Evolutionary conservation across 2,797 vertebrate genomes (phyloP).

Genomic region (Esox lucius): DNA sequence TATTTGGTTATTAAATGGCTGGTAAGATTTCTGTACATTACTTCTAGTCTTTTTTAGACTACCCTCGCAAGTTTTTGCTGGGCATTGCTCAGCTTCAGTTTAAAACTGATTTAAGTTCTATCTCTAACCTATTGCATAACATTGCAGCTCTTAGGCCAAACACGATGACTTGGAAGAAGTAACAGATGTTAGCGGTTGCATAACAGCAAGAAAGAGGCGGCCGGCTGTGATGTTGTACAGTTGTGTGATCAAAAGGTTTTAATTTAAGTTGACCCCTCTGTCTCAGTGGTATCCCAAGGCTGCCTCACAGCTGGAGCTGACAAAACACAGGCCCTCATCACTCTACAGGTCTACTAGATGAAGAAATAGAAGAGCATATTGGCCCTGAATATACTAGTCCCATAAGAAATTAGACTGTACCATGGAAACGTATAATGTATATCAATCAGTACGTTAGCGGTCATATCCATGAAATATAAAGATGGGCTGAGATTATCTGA

Average conservation of each 20-base stretch:
- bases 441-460: not conserved
- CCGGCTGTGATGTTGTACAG: conserved; percentile 54
- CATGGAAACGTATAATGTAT: not conserved
- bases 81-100: conserved; percentile 32
- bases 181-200: conserved; percentile 74
- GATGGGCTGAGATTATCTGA: not conserved
- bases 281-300: conserved; percentile 43
- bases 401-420: not conserved
- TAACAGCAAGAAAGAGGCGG: conserved; percentile 55
- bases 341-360: conserved; percentile 34
- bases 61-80: conserved; percentile 18
- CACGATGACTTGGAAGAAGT: conserved; percentile 49
- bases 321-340: conserved; percentile 34
- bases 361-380: conserved; percentile 20
- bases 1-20: conserved; percentile 40
- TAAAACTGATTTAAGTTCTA: conserved; percentile 51
- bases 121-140: conserved; percentile 35
- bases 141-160: conserved; percentile 53
- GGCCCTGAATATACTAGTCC: conserved; percentile 8
- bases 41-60: conserved; percentile 14
- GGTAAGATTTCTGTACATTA: conserved; percentile 14
- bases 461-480: not conserved
- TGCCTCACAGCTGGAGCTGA: conserved; percentile 37
- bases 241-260: conserved; percentile 63
- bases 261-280: conserved; percentile 64